Evolutionary conservation across 2,888 invertebrate genomes (phyloP).

Genomic region (Dascillus cervinus): DNA sequence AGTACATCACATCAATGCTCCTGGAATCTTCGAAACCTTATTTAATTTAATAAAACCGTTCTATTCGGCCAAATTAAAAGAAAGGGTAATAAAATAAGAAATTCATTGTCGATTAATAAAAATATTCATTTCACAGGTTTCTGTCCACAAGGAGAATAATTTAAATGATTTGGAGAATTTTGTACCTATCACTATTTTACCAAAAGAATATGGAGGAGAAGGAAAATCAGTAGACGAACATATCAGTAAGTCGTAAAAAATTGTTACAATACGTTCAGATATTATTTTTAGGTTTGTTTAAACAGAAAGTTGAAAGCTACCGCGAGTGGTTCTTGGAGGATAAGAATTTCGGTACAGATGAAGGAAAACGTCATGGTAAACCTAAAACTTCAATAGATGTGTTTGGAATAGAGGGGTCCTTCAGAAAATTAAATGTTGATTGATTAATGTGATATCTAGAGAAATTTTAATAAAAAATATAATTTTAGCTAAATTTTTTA

Average conservation of each 20-base stretch:
- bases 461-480: no score
- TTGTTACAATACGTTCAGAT: no score
- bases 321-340: slow-evolving; percentile 49
- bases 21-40: no score
- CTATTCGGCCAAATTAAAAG: no score
- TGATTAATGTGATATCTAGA: no score
- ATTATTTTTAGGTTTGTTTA: no score
- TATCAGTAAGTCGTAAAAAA: slow-evolving; percentile 45
- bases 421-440: slow-evolving; percentile 47
- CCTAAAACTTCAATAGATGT: slow-evolving; percentile 48
- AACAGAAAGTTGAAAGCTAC: slow-evolving; percentile 44
- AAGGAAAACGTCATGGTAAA: slow-evolving; percentile 45
- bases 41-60: no score
- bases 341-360: slow-evolving; percentile 42
- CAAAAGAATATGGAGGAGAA: slow-evolving; percentile 59
- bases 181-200: slow-evolving; percentile 52
- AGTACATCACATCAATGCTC: no score
- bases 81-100: no score
- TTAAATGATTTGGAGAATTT: slow-evolving; percentile 49
- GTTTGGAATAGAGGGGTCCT: slow-evolving; percentile 49
- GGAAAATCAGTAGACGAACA: slow-evolving; percentile 47
- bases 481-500: no score
- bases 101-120: no score
- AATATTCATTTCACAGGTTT: slow-evolving; percentile 47
- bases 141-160: slow-evolving; percentile 43